Conservation (phyloP, 2,888 invertebrate genomes). For the Scrobipalpa atriplicella region DNA sequence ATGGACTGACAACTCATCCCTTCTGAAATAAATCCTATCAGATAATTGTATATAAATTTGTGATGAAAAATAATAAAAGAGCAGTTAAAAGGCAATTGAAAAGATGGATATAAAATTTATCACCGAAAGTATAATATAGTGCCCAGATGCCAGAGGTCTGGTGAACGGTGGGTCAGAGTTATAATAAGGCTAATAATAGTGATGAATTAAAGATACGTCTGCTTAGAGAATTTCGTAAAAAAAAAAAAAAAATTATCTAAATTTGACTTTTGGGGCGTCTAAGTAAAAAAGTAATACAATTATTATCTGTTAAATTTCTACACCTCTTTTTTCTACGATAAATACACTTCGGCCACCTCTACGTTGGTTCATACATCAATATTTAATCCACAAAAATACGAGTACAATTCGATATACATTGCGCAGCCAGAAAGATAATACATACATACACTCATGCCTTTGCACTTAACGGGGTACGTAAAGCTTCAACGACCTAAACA, state of each 20-base stretch:
- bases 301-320: no score
- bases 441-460: no score
- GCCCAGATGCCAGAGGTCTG: background rate
- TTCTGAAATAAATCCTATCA: background rate
- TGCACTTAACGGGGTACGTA: no score
- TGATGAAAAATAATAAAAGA: background rate
- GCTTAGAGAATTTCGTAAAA: no score
- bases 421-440: no score
- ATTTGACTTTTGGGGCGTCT: no score
- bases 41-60: background rate
- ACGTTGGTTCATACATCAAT: background rate
- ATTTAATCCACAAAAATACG: background rate
- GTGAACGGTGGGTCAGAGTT: constrained; percentile 3
- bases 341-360: background rate
- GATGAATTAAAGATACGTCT: background rate
- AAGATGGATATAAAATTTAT: background rate
- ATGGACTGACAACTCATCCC: no score
- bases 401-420: background rate
- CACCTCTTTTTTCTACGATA: background rate
- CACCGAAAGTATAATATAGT: constrained; percentile 1
- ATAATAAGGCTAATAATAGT: background rate
- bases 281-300: no score
- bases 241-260: no score
- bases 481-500: no score
- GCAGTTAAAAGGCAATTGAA: background rate